Evolutionary conservation across 2,888 invertebrate species (phyloP).

Genomic region (Anaspis maculata): DNA sequence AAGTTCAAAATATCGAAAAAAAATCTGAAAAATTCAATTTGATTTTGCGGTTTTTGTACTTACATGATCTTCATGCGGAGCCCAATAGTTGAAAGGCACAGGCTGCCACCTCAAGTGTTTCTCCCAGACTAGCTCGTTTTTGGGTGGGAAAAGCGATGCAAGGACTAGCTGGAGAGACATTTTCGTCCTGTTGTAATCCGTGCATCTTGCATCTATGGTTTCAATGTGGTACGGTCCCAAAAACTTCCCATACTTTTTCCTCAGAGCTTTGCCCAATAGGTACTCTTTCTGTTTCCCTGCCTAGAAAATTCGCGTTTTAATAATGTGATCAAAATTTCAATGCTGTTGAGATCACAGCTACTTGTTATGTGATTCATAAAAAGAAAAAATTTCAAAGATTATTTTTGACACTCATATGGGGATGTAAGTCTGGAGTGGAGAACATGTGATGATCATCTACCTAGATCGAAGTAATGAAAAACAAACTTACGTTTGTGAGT

Average conservation of each 20-base stretch:
- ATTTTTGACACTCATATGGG: too few relatives aligned
- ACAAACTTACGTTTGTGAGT: slow-evolving; percentile 43
- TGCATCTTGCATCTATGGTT: slow-evolving; percentile 50
- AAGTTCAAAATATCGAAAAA: too few relatives aligned
- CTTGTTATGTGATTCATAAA: too few relatives aligned
- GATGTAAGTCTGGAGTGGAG: too few relatives aligned
- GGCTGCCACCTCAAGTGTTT: slow-evolving; percentile 57
- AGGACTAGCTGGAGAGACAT: slow-evolving; percentile 58
- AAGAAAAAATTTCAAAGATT: too few relatives aligned
- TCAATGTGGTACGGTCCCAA: slow-evolving; percentile 39
- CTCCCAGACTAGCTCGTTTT: slow-evolving; percentile 48
- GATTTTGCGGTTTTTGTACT: too few relatives aligned
- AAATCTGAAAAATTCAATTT: too few relatives aligned
- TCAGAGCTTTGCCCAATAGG: slow-evolving; percentile 51
- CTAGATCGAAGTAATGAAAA: neutral
- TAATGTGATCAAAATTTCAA: neutral
- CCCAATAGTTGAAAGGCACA: slow-evolving; percentile 55
- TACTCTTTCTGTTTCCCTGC: slow-evolving; percentile 28
- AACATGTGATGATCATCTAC: too few relatives aligned
- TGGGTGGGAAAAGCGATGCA: slow-evolving; percentile 54
- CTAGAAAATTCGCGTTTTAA: slow-evolving; percentile 6
- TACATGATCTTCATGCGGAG: slow-evolving; percentile 4
- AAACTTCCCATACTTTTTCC: slow-evolving; percentile 50
- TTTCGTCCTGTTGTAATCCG: slow-evolving; percentile 58
- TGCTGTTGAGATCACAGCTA: neutral